Evolutionary conservation across 1,140 invertebrate species (phyloP), one percentile per base, ranked within the genome.

Genomic region (Planococcus citri): DNA sequence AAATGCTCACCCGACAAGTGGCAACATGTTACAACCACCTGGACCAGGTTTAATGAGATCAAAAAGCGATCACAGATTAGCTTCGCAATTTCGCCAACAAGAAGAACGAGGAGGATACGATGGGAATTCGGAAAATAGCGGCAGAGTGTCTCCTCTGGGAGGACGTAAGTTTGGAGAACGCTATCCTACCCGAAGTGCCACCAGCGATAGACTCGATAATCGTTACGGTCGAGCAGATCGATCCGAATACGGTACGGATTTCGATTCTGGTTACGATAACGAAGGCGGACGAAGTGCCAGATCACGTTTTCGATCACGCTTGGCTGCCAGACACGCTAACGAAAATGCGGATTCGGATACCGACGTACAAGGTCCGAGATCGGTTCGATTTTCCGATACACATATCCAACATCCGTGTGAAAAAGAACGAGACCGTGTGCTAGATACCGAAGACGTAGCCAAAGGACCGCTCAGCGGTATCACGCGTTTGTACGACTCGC

Each of bases 61-160:
- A 71, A 95, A 96, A 78, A 94, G 91, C 77, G 94, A 96, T 76
- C 94, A 95, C 79, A 84, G 94, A 27, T 79, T 96, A 58, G 92
- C 93, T 12, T 86, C 90, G 0, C 92, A 95, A 75, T 94, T 91
- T 78, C 83, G 92, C 27, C 88, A 91, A 75, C 88, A 91, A 78
- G 90, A 93, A 78, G 88, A 91, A 79, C 33, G 79, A 75, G 20
- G 79, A 77, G 68, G 77, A 73, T 74, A 76, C 72, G 71, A 76
- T 75, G 60, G 75, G 75, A 74, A 78, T 78, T 33, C 74, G 20
- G 69, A 69, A 20, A 73, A 71, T 41, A 70, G 73, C 29, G 81
- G 81, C 69, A 83, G 87, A 71, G 84, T 87, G 71, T 83, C 85
- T 1, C 80, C 86, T 10, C 76, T 88, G n/a, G 83, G 84, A 60